These are phyloP conservation scores for Acomys russatus DNA, from an alignment of 2,797 vertebrate species.

Conservation along the genomic window DNA sequence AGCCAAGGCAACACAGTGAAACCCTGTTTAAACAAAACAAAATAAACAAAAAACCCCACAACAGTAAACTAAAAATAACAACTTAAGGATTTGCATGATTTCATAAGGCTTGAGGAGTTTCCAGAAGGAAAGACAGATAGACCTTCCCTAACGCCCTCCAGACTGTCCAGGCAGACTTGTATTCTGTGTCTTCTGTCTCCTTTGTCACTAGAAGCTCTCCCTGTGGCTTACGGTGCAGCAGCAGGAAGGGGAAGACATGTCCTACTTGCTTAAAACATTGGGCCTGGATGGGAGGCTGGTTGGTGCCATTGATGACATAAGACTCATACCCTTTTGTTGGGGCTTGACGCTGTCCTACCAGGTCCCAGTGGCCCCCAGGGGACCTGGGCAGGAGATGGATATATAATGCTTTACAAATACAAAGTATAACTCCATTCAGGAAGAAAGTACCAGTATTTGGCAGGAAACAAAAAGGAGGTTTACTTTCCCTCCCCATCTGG, in stretches of 20 bases:
- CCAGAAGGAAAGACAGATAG: background rate
- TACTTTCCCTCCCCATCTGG: slow-evolving; percentile 16
- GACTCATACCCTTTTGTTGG: background rate
- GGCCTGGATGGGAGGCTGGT: background rate
- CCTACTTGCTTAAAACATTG: background rate
- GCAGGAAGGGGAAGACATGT: background rate
- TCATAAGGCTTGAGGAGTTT: background rate
- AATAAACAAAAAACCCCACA: background rate
- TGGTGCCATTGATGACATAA: background rate
- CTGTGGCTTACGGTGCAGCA: background rate
- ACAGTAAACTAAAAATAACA: background rate
- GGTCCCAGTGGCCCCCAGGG: background rate
- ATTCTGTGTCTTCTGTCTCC: background rate
- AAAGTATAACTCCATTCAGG: background rate
- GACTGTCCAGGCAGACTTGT: background rate
- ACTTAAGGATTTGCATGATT: background rate
- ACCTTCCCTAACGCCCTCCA: background rate
- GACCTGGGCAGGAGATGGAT: background rate
- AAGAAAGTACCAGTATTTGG: slow-evolving; percentile 51
- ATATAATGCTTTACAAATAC: background rate
- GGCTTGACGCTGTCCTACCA: background rate
- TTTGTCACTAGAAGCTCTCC: background rate
- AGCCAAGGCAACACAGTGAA: background rate
- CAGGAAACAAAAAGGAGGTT: slow-evolving; percentile 23
- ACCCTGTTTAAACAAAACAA: background rate